Conservation (phyloP, 2,888 invertebrate genomes). For the Nomada fucata region DNA sequence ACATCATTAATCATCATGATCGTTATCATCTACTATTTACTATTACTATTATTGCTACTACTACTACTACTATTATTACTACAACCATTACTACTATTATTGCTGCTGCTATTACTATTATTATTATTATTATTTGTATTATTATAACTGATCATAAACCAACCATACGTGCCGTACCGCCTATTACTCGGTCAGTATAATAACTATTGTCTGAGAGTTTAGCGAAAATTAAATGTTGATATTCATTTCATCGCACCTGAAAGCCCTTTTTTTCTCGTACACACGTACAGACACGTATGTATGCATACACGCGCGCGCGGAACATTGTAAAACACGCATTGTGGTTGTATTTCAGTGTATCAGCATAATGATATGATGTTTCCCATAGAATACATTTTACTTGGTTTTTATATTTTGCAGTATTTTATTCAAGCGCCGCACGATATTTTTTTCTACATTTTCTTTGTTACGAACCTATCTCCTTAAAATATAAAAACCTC, state of each 20-base stretch:
- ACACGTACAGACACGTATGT: constrained; percentile 50
- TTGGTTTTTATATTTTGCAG: constrained; percentile 83
- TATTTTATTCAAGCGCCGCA: constrained; percentile 73
- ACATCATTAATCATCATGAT: constrained; percentile 14
- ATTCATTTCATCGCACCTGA: constrained; percentile 74
- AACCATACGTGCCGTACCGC: constrained; percentile 78
- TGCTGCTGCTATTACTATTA: constrained; percentile 10
- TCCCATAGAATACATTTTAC: constrained; percentile 84
- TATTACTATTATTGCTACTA: constrained; percentile 3
- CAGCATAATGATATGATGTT: constrained; percentile 83
- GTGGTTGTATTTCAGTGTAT: constrained; percentile 83
- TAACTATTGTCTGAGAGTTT: constrained; percentile 74
- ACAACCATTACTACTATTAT: constrained; percentile 7
- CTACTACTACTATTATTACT: constrained; percentile 11
- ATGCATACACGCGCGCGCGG: constrained; percentile 78
- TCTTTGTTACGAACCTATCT: not conserved
- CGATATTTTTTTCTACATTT: too few relatives aligned
- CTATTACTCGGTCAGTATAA: constrained; percentile 78
- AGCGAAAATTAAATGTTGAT: constrained; percentile 75
- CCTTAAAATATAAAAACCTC: not conserved
- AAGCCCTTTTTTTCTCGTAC: not conserved
- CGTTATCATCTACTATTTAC: constrained; percentile 26
- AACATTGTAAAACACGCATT: constrained; percentile 78
- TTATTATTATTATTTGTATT: constrained; percentile 2
- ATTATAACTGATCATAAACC: constrained; percentile 44